Evolutionary conservation across 2,797 vertebrate species (phyloP), one percentile per base, ranked within the genome.

Genomic region (Scleropages formosus): DNA sequence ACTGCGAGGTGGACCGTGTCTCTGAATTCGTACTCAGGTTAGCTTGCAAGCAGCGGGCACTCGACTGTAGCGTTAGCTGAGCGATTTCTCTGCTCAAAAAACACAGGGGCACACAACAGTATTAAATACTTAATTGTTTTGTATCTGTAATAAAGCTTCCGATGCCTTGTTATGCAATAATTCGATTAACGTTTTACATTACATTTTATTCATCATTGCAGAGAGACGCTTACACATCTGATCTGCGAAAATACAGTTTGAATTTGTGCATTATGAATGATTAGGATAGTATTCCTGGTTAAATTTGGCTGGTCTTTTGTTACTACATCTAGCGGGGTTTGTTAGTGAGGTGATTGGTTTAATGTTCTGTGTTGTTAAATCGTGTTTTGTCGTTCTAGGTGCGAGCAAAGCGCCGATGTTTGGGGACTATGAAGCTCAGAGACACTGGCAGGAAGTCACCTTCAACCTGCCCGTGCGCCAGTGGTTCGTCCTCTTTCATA

Each of bases 361-460:
- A n/a, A n/a, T n/a, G n/a, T n/a, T n/a, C n/a, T n/a, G 58, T 13
- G 1, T 61, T 61, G 15, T n/a, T 61, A 24, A 9, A 31, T 15
- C 39, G 26, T 31, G 0, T 39, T 49, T 26, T 70, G 26, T 71
- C 26, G 26, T 56, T 56, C 18, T 79, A 99, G 98, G 98, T 79
- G 95, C 95, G 80, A 93, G 94, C 72, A 98, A 95, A 80, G 87
- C 95, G 31, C 96, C 96, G 0, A 93, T 98, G 93, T 99, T 96
- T 83, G 97, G 98, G n/a, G 98, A 99, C 86, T 99, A 99, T 80
- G 98, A 99, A 91, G 97, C 97, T 76, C 98, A 99, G 84, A 94
- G 97, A 73, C 98, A 99, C 86, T 99, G 98, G 98, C 98, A 99
- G 84, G 98, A 99, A 89, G 89, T 99, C 76, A 98, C 97, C 53